Evolutionary conservation across 92 coral and sea anemone genomes (phyloP).

Genomic region (Porites rus): DNA sequence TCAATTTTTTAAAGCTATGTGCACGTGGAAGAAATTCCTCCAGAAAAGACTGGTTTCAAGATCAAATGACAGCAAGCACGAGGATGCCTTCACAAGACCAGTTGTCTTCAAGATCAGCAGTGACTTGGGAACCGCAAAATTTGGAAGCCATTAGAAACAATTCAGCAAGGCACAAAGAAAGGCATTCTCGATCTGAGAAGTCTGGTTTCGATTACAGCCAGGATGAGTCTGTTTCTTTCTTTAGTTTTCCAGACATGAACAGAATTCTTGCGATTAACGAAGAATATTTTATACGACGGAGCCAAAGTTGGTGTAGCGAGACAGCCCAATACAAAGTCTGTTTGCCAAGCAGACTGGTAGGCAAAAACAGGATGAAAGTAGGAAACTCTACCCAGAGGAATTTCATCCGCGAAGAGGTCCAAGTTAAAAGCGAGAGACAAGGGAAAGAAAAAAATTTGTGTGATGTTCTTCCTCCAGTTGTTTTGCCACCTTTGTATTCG

Average conservation of each 20-base stretch:
- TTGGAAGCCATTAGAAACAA: background rate
- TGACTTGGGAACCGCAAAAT: background rate
- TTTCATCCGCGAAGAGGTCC: background rate
- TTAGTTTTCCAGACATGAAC: background rate
- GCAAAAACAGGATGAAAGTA: background rate
- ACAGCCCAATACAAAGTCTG: background rate
- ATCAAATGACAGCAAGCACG: background rate
- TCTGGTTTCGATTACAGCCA: background rate
- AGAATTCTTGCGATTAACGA: constrained; percentile 2
- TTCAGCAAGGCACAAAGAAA: background rate
- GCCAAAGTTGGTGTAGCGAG: constrained; percentile 4
- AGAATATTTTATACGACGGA: background rate
- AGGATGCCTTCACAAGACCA: constrained; percentile 2
- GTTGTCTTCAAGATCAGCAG: background rate
- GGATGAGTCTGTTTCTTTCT: background rate
- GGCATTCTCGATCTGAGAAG: constrained; percentile 10
- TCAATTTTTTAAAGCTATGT: background rate
- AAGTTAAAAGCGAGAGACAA: background rate
- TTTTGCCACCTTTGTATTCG: constrained; percentile 30
- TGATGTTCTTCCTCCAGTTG: constrained; percentile 25
- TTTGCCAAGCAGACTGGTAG: background rate
- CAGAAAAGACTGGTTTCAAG: background rate
- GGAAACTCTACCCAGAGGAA: background rate
- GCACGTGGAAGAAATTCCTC: background rate
- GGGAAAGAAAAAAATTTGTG: background rate